Conservation (phyloP, 2,888 invertebrate genomes). For the Scaptodrosophila latifasciaeformis region DNA sequence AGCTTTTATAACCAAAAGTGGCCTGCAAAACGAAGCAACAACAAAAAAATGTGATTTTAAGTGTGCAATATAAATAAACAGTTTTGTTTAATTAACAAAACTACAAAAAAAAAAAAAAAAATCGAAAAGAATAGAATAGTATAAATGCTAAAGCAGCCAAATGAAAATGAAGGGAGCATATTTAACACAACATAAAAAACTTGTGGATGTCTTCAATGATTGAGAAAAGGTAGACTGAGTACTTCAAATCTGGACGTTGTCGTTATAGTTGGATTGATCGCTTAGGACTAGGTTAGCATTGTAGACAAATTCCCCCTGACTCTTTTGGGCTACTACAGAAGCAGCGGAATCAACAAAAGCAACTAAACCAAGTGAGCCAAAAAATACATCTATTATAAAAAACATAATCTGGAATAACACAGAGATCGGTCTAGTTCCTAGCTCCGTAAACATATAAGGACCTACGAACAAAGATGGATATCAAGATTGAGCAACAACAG, state of each 20-base stretch:
- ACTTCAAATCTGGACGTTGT: conserved; percentile 27
- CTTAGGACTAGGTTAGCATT: conserved; percentile 38
- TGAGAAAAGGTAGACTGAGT: conserved; percentile 41
- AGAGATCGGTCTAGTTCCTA: too few species aligned
- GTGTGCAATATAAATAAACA: conserved; percentile 58
- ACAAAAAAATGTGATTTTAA: conserved; percentile 59
- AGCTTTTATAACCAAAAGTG: conserved; percentile 62
- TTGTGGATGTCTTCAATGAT: conserved; percentile 56
- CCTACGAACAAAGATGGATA: conserved; percentile 63
- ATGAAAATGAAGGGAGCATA: conserved; percentile 50
- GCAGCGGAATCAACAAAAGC: neutral
- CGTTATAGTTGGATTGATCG: too few species aligned
- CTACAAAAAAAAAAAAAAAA: conserved; percentile 16
- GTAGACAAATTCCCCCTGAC: conserved; percentile 12
- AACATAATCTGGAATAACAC: too few species aligned
- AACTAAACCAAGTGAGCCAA: too few species aligned
- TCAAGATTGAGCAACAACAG: conserved; percentile 76
- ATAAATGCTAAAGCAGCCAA: conserved; percentile 25
- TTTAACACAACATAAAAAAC: conserved; percentile 40
- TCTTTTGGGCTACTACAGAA: neutral
- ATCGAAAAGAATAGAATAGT: conserved; percentile 5
- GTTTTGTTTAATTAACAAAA: conserved; percentile 35
- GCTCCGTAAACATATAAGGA: too few species aligned
- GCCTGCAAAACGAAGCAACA: conserved; percentile 54
- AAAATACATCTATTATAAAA: too few species aligned